These are phyloP conservation scores for Volucella inflata DNA, from an alignment of 2,888 invertebrate genomes.

Conservation along the genomic window DNA sequence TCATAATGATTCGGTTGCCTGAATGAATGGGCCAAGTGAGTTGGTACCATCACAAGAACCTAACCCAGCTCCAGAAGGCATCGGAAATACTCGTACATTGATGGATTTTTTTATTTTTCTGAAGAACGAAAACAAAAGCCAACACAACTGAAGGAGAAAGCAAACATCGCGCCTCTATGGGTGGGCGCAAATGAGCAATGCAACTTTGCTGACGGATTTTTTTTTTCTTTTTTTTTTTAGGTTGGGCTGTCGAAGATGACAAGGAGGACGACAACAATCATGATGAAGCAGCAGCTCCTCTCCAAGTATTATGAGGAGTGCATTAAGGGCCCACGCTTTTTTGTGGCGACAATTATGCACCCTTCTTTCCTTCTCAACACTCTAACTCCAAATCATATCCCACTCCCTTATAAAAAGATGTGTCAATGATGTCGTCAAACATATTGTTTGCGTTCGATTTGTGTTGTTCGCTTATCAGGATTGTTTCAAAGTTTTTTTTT, in stretches of 20 bases:
- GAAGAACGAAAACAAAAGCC: constrained; percentile 75
- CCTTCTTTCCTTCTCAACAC: constrained; percentile 29
- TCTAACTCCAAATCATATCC: constrained; percentile 45
- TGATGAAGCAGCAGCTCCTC: constrained; percentile 67
- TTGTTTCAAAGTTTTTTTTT: constrained; percentile 31
- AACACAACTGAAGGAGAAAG: constrained; percentile 68
- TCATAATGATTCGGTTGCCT: constrained; percentile 67
- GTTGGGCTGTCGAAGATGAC: constrained; percentile 74
- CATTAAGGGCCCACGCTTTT: constrained; percentile 72
- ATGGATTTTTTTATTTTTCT: constrained; percentile 16
- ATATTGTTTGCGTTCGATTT: constrained; percentile 65
- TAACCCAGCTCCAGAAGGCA: not conserved
- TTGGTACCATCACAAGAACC: constrained; percentile 36
- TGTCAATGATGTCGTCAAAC: constrained; percentile 66
- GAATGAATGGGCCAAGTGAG: constrained; percentile 66
- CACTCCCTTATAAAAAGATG: constrained; percentile 29
- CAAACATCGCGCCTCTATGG: constrained; percentile 75
- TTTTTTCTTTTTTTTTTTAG: constrained; percentile 46
- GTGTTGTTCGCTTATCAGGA: constrained; percentile 63
- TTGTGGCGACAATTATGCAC: constrained; percentile 64
- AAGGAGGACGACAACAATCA: constrained; percentile 69
- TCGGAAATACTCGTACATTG: constrained; percentile 7
- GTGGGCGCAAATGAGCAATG: constrained; percentile 66
- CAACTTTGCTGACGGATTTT: constrained; percentile 53
- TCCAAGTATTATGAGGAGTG: constrained; percentile 40